A percentile compares a stretch with the other conserved stretches of the same genome.
These are phyloP conservation scores for Cosmia pyralina DNA, from an alignment of 2,888 invertebrate species.

Conservation along the genomic window DNA sequence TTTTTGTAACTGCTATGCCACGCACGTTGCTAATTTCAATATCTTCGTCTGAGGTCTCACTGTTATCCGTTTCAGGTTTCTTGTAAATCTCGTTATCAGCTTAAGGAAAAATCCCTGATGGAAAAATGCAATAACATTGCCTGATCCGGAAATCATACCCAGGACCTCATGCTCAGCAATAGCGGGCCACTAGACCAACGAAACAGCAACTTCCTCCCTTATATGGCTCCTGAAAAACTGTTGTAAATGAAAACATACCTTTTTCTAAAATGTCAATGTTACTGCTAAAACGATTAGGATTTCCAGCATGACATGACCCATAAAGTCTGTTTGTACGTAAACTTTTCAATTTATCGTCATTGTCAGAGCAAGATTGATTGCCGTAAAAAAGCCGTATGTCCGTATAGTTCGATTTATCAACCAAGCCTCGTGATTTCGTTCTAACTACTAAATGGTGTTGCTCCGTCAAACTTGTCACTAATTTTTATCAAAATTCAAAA, in stretches of 20 bases:
- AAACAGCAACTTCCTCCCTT: neutral
- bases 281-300: conserved; percentile 7
- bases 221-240: neutral
- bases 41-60: too few species aligned
- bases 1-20: too few species aligned
- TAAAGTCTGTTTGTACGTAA: conserved; percentile 5
- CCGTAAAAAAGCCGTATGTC: conserved; percentile 8
- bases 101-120: neutral
- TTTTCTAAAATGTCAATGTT: neutral
- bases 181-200: neutral
- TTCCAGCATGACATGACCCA: neutral
- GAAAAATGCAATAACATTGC: neutral
- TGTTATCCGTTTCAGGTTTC: too few species aligned
- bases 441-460: neutral
- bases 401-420: conserved; percentile 19
- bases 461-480: neutral
- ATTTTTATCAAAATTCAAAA: too few species aligned
- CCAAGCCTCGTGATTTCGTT: neutral
- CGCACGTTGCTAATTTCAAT: too few species aligned
- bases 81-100: too few species aligned
- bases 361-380: conserved; percentile 31
- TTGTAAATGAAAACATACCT: neutral
- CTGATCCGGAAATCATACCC: neutral
- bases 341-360: conserved; percentile 34
- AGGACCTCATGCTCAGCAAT: neutral